Evolutionary conservation across 2,113 vertebrate species (phyloP).

Genomic region (Leucosticte australis): DNA sequence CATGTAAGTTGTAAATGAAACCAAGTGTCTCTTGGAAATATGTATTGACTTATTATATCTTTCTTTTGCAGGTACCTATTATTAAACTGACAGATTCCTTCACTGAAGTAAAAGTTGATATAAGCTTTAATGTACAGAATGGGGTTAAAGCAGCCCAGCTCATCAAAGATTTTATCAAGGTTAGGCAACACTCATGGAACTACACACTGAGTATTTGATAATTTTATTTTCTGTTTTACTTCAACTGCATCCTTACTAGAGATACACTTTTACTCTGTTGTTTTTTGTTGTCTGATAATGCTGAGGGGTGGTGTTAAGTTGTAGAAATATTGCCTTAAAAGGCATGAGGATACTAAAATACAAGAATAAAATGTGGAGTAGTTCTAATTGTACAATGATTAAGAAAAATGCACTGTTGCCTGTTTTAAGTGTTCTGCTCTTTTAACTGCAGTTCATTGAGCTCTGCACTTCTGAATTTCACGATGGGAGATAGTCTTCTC

Average conservation of each 20-base stretch:
- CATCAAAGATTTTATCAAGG: slow-evolving; percentile 98
- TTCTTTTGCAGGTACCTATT: slow-evolving; percentile 89
- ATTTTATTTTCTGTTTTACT: not conserved
- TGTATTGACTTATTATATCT: not conserved
- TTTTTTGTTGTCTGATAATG: not conserved
- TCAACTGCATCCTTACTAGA: not conserved
- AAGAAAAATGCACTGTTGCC: not conserved
- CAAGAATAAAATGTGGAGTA: not conserved
- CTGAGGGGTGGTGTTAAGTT: not conserved
- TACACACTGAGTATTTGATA: not conserved
- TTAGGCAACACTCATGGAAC: slow-evolving; percentile 48
- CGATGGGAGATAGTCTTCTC: not conserved
- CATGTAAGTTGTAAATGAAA: not conserved
- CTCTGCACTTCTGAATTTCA: not conserved
- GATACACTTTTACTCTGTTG: not conserved
- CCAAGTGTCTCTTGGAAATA: not conserved
- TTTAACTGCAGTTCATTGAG: not conserved
- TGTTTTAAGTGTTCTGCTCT: not conserved
- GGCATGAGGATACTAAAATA: not conserved
- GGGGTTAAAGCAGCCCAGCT: slow-evolving; percentile 94
- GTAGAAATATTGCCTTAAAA: not conserved
- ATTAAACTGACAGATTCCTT: slow-evolving; percentile 96
- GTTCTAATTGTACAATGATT: not conserved
- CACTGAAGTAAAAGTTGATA: slow-evolving; percentile 99
- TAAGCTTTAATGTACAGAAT: slow-evolving; percentile 98